Base-by-base conservation (phyloP, 2,797 vertebrate species). In the Podargus strigoides region DNA sequence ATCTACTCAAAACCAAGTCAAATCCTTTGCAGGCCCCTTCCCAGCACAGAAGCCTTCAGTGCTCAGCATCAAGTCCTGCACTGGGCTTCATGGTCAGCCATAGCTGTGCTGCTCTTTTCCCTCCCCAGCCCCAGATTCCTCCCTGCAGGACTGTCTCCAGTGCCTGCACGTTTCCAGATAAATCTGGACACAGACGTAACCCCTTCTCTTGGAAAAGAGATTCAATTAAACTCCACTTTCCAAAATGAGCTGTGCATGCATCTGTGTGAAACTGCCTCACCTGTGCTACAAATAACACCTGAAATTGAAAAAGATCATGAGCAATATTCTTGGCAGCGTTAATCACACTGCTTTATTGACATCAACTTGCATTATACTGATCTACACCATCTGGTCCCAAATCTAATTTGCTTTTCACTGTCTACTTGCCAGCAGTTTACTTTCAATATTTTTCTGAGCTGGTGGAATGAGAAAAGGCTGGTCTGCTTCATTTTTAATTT, bases 311-410 rank as follows among this genome's bases (percentile, higher is more conserved):
- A 77, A 92, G 92, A 85, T 77, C 44, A 4, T 46, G 89, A 92
- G 84, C 87, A 84, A 92, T 95, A 93, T 74, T 95, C 92, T 97
- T 95, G 94, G 93, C 92, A 95, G 75, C 4, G 7, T 95, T 97
- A 96, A 95, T 97, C 95, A 95, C 49, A 4, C 60, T 27, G 28
- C 86, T 90, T 94, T 95, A 93, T 89, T 93, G 94, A 95, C 92
- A 95, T 96, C 96, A 95, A 75, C 92, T 96, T 90, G 72, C 85
- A 89, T 96, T 96, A 97, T 77, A 85, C 88, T 97, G 96, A 97
- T 95, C 96, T 90, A 94, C 90, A 93, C 94, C 96, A 97, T 92
- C 93, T 97, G 96, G 84, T 87, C 93, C 68, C 86, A 93, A 96
- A 95, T 94, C 89, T 96, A 95, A 97, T 97, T 96, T 95, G 82